Percentiles rank a stretch among this genome's conserved stretches.
These are phyloP conservation scores for Montifringilla adamsi DNA, from an alignment of 2,113 vertebrate species.

Conservation along the genomic window DNA sequence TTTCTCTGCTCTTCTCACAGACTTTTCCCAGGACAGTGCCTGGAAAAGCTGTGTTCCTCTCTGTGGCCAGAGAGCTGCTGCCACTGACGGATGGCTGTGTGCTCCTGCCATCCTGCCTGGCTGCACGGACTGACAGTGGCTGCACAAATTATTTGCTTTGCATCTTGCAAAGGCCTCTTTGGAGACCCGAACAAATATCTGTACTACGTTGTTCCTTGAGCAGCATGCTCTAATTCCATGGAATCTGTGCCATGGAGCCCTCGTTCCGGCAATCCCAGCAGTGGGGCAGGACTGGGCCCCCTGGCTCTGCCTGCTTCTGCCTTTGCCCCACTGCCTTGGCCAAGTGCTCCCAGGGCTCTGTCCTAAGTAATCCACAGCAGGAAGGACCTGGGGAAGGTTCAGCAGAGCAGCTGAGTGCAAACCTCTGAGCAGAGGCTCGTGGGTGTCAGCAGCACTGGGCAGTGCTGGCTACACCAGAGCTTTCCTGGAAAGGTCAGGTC, in stretches of 20 bases:
- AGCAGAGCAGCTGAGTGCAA: not conserved
- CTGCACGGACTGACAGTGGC: not conserved
- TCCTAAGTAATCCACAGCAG: not conserved
- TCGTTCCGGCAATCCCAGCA: not conserved
- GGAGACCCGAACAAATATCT: not conserved
- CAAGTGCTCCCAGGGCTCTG: not conserved
- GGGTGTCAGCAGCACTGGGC: not conserved
- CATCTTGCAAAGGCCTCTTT: not conserved
- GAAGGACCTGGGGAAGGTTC: not conserved
- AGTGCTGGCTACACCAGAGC: not conserved
- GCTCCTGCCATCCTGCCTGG: not conserved
- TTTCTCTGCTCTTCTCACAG: not conserved
- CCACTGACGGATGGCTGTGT: not conserved
- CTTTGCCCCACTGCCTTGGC: not conserved
- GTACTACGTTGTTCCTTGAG: not conserved
- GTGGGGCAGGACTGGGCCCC: not conserved
- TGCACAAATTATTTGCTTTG: not conserved
- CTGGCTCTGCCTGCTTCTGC: not conserved
- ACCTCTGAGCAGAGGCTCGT: not conserved
- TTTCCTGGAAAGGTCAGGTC: slow-evolving; percentile 23
- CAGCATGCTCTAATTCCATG: not conserved
- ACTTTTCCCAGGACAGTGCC: not conserved
- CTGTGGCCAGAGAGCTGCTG: not conserved
- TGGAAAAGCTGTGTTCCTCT: not conserved
- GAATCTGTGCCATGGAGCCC: not conserved